These are phyloP conservation scores for Choristoneura rosaceana DNA, from an alignment of 2,888 invertebrate genomes.

Conservation along the genomic window DNA sequence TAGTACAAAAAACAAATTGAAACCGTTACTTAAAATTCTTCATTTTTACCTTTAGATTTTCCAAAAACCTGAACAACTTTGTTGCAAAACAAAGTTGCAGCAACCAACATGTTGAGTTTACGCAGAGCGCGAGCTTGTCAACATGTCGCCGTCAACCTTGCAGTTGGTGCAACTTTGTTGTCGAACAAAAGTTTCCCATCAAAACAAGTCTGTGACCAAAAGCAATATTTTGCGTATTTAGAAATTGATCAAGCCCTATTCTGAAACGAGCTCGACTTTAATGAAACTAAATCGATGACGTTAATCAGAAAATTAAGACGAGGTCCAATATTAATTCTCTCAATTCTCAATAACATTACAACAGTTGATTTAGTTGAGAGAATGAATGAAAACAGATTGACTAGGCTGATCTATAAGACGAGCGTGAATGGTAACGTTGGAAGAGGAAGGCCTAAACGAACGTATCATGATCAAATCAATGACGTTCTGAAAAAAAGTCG, in stretches of 20 bases:
- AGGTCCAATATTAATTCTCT: too few relatives aligned
- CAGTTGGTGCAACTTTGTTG: constrained; percentile 1
- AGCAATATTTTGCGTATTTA: not conserved
- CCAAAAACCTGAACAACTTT: not conserved
- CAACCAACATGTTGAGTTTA: constrained; percentile 1
- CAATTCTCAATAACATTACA: too few relatives aligned
- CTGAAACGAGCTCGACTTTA: not conserved
- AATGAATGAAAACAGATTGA: too few relatives aligned
- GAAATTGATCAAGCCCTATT: not conserved
- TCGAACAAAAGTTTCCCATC: not conserved
- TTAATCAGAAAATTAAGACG: too few relatives aligned
- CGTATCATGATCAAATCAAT: too few relatives aligned
- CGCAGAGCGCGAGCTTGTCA: constrained; percentile 5
- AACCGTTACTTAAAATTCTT: not conserved
- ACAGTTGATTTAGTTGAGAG: too few relatives aligned
- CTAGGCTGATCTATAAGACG: too few relatives aligned
- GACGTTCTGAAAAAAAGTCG: too few relatives aligned
- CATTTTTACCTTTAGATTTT: not conserved
- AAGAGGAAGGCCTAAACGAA: too few relatives aligned
- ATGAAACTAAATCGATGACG: too few relatives aligned
- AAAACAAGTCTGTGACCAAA: not conserved
- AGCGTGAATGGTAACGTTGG: too few relatives aligned
- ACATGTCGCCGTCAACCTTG: constrained; percentile 3
- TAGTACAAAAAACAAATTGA: not conserved
- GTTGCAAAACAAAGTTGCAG: constrained; percentile 1